Conservation (phyloP, 2,797 vertebrate species). For the Pseudotriccus pelzelni region DNA sequence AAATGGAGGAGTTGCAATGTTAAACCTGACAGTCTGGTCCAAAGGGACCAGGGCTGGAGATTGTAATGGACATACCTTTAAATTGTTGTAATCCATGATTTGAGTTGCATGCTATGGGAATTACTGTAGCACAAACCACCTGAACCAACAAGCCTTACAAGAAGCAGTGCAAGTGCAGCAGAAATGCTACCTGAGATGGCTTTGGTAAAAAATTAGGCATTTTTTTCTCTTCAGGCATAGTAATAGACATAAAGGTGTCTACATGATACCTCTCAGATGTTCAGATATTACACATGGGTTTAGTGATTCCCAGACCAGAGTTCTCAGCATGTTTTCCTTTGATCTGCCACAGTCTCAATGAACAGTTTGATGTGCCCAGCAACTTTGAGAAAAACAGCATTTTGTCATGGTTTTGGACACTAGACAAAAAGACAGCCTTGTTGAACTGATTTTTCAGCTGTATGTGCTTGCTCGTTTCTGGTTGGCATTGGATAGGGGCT, state of each 20-base stretch:
- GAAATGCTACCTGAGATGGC: background rate
- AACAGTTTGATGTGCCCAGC: background rate
- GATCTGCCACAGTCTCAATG: background rate
- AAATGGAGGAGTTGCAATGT: background rate
- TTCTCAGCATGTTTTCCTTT: background rate
- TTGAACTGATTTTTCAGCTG: background rate
- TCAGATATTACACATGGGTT: background rate
- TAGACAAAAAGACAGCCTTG: background rate
- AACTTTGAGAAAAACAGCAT: background rate
- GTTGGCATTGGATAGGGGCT: background rate
- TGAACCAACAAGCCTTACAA: background rate
- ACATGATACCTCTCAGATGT: background rate
- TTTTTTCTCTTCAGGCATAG: background rate
- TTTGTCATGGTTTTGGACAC: background rate
- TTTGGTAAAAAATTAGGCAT: background rate
- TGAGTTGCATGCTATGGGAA: background rate
- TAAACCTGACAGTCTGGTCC: background rate
- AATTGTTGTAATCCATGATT: background rate
- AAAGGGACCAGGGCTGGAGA: fast-evolving
- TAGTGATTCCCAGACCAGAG: background rate
- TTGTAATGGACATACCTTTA: background rate
- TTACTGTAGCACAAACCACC: background rate
- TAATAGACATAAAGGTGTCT: background rate
- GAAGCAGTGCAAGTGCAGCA: background rate
- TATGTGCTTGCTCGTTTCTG: background rate